Percentiles rank a stretch among this genome's conserved stretches.
These are phyloP conservation scores for Emmelina monodactyla DNA, from an alignment of 2,888 invertebrate species.

Conservation along the genomic window DNA sequence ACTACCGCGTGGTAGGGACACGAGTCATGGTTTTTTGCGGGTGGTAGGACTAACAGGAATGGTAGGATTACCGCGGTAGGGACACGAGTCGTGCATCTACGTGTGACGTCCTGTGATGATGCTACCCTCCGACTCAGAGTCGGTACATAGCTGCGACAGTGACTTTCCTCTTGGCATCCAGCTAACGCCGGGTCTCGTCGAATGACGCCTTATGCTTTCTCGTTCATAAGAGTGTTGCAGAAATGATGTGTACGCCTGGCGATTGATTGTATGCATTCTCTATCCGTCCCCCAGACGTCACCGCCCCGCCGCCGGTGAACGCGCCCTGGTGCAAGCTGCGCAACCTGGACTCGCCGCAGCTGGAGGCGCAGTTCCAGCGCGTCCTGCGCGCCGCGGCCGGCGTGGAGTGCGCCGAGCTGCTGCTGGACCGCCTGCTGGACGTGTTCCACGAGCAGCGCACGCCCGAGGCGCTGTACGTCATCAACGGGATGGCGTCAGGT, in stretches of 20 bases:
- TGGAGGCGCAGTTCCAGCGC: conserved; percentile 55
- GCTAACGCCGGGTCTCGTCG: too few species aligned
- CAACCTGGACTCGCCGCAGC: conserved; percentile 57
- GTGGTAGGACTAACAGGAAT: too few species aligned
- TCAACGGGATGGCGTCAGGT: conserved; percentile 67
- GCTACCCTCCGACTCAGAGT: too few species aligned
- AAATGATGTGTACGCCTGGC: background rate
- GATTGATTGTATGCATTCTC: background rate
- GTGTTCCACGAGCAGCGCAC: conserved; percentile 55
- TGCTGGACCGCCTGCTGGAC: conserved; percentile 71
- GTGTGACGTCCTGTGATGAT: too few species aligned
- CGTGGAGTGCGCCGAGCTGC: conserved; percentile 58
- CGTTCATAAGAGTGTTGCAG: too few species aligned
- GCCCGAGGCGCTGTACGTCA: conserved; percentile 66
- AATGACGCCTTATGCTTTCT: too few species aligned
- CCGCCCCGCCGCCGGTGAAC: conserved; percentile 17
- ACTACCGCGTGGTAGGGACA: too few species aligned
- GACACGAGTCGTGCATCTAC: too few species aligned
- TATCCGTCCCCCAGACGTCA: conserved; percentile 22
- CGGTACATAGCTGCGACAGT: too few species aligned
- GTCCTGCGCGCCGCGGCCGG: conserved; percentile 65
- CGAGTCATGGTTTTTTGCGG: too few species aligned
- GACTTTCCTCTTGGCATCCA: too few species aligned
- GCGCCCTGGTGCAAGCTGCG: conserved; percentile 72
- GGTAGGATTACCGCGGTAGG: too few species aligned